phyloP scores from a whole-genome alignment of 2,888 invertebrate species.

The Macrophya alboannulata region DNA sequence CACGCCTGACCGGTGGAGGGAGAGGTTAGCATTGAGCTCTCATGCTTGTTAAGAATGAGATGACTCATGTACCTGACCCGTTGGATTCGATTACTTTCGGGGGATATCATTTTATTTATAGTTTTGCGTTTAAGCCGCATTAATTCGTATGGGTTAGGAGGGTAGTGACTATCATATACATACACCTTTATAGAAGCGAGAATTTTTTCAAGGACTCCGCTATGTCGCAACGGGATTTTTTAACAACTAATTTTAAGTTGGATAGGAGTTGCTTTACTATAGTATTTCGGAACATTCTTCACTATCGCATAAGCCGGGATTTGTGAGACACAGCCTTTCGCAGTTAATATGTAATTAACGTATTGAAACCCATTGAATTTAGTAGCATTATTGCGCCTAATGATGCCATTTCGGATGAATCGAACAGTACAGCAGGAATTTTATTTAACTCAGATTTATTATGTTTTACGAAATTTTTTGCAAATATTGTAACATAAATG shows the following conservation, averaged over 20 bases:
- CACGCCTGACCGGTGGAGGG: constrained; percentile 36
- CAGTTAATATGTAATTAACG: too few species aligned
- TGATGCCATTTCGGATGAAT: background rate
- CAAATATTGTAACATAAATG: background rate
- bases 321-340: too few species aligned
- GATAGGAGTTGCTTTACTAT: too few species aligned
- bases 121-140: background rate
- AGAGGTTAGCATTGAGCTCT: constrained; percentile 40
- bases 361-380: background rate
- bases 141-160: background rate
- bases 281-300: too few species aligned
- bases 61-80: constrained; percentile 48
- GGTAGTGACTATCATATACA: background rate
- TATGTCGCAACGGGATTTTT: background rate
- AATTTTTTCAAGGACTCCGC: background rate
- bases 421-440: background rate
- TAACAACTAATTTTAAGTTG: too few species aligned
- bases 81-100: background rate
- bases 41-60: constrained; percentile 43
- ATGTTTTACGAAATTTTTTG: background rate
- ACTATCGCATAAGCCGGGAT: too few species aligned
- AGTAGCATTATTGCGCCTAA: background rate
- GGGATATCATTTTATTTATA: constrained; percentile 33
- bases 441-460: background rate
- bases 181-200: background rate